A percentile compares a stretch with the other conserved stretches of the same genome.
These are phyloP conservation scores for Coelinius sp. DNA, from an alignment of 2,888 invertebrate species.

Conservation along the genomic window DNA sequence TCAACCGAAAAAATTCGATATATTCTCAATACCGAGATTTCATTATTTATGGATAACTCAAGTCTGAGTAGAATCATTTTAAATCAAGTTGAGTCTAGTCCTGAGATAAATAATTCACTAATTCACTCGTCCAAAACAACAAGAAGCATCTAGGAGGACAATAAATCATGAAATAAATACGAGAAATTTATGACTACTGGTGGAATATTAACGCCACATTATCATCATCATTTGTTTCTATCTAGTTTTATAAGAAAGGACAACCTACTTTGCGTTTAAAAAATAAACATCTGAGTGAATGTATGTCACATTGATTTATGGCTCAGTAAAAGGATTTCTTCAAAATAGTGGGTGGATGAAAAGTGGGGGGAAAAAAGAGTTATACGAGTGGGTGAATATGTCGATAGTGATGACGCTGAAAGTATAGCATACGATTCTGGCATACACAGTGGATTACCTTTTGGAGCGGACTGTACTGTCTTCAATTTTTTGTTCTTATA, in stretches of 20 bases:
- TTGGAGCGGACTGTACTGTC: too few species aligned
- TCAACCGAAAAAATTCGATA: neutral
- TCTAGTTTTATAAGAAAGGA: neutral
- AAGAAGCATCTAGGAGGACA: neutral
- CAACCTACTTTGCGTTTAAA: neutral
- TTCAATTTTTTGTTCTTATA: too few species aligned
- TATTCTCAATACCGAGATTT: neutral
- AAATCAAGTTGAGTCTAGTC: neutral
- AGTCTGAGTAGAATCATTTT: neutral
- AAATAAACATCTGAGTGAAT: neutral
- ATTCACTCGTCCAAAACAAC: neutral
- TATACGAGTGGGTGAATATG: neutral
- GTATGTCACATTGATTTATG: slow-evolving; percentile 19
- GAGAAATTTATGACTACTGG: slow-evolving; percentile 11
- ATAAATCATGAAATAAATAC: slow-evolving; percentile 20
- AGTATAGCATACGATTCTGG: too few species aligned
- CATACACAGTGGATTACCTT: too few species aligned
- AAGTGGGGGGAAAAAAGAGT: neutral
- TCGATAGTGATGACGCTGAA: too few species aligned
- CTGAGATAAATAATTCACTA: neutral
- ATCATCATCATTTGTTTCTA: slow-evolving; percentile 14
- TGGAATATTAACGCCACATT: slow-evolving; percentile 20
- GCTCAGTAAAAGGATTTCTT: slow-evolving; percentile 5
- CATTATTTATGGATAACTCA: neutral
- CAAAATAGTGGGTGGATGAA: neutral